Percentiles rank a stretch among this genome's conserved stretches.
These are phyloP conservation scores for Trissoscelio sp. DNA, from an alignment of 2,888 invertebrate genomes.

Conservation along the genomic window DNA sequence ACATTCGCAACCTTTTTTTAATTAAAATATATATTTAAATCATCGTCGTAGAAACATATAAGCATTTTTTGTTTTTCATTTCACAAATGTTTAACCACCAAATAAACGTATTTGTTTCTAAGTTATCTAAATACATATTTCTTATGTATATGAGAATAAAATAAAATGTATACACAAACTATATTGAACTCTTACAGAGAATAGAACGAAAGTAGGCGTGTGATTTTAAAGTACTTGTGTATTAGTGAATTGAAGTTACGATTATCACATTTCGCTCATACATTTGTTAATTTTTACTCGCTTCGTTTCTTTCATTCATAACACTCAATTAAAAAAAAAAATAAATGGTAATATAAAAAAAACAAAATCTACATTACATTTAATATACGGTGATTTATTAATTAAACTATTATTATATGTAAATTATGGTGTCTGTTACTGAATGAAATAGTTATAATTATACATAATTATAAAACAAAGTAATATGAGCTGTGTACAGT, in stretches of 20 bases:
- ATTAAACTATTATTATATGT: too few species aligned
- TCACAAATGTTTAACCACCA: too few species aligned
- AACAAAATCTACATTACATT: neutral
- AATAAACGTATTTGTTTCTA: neutral
- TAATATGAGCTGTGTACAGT: neutral
- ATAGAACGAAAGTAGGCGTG: constrained; percentile 10
- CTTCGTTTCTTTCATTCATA: neutral
- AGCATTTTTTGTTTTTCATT: too few species aligned
- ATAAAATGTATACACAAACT: constrained; percentile 32
- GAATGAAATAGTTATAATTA: neutral
- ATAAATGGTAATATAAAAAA: neutral
- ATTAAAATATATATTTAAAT: too few species aligned
- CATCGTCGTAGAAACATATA: constrained; percentile 23
- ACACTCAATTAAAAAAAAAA: neutral
- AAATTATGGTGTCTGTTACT: too few species aligned
- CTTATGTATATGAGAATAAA: constrained; percentile 25
- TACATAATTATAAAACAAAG: neutral
- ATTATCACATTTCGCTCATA: neutral
- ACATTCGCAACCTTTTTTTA: constrained; percentile 33
- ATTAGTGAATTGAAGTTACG: constrained; percentile 3
- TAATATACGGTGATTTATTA: too few species aligned
- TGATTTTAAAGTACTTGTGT: constrained; percentile 8
- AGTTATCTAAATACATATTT: neutral
- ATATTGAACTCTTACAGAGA: constrained; percentile 15
- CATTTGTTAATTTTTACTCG: neutral